Percentiles rank a stretch among this genome's conserved stretches.
phyloP scores from a whole-genome alignment of 1,140 invertebrate genomes.

The Triops cancriformis region DNA sequence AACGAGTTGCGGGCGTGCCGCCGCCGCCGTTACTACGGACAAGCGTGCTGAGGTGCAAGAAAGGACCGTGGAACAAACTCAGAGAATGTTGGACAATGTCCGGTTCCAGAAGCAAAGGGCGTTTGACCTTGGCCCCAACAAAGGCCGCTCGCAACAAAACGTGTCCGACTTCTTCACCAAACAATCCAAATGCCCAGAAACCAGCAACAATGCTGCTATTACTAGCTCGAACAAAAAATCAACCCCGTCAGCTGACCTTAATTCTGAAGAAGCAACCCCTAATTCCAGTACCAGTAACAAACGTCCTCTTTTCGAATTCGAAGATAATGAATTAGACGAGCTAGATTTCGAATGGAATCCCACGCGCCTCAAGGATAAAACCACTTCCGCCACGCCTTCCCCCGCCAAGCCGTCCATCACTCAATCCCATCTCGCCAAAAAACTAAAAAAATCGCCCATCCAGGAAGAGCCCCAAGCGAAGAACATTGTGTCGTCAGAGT shows the following conservation, averaged over 20 bases:
- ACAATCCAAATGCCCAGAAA: not conserved
- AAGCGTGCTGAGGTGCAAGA: not conserved
- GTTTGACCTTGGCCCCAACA: not conserved
- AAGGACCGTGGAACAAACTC: not conserved
- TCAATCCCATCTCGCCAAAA: not conserved
- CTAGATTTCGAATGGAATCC: not conserved
- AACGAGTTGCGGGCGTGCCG: not conserved
- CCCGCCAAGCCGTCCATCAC: not conserved
- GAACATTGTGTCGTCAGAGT: not conserved
- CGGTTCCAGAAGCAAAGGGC: slow-evolving; percentile 2
- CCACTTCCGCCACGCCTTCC: not conserved
- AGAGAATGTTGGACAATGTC: slow-evolving; percentile 11
- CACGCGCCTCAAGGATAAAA: not conserved
- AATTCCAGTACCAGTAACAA: not conserved
- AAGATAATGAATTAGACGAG: not conserved
- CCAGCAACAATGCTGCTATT: not conserved
- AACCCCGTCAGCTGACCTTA: not conserved
- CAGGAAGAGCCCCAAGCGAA: not conserved
- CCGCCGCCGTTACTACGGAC: not conserved
- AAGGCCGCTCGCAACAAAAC: not conserved
- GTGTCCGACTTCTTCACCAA: not conserved
- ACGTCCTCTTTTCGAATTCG: not conserved
- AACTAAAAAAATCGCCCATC: not conserved
- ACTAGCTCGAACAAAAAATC: not conserved
- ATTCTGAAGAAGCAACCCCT: not conserved